phyloP scores from a whole-genome alignment of 2,888 invertebrate genomes.

The Galerucella pusilla region DNA sequence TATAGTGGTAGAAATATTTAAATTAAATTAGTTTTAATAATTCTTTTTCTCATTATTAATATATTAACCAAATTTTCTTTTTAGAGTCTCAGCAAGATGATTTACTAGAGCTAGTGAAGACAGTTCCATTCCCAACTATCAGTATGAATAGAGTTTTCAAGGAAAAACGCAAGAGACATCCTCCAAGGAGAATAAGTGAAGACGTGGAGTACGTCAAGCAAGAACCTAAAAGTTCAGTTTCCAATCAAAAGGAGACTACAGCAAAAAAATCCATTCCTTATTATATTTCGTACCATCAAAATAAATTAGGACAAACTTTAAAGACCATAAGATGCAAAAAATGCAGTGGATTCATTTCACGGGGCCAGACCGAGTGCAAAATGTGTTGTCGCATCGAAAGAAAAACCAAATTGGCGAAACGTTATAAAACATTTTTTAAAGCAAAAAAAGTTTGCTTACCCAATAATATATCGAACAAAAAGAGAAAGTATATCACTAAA shows the following conservation, averaged over 20 bases:
- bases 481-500: neutral
- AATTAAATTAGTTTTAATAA: neutral
- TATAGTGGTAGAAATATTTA: neutral
- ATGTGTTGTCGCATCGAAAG: neutral
- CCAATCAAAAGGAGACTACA: neutral
- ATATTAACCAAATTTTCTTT: neutral
- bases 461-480: neutral
- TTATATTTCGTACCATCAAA: slow-evolving; percentile 6
- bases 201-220: neutral
- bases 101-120: slow-evolving; percentile 4
- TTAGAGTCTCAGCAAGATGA: slow-evolving; percentile 1
- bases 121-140: slow-evolving; percentile 20
- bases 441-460: neutral
- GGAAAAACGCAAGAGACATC: neutral
- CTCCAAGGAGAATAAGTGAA: neutral
- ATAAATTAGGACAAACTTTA: neutral
- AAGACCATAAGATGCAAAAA: slow-evolving; percentile 6
- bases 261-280: neutral
- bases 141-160: slow-evolving; percentile 26
- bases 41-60: neutral
- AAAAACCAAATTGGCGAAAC: neutral
- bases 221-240: neutral
- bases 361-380: neutral
- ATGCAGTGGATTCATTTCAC: neutral
- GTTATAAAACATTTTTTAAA: neutral